These are phyloP conservation scores for Onychostoma macrolepis DNA, from an alignment of 2,113 vertebrate genomes.

Conservation along the genomic window DNA sequence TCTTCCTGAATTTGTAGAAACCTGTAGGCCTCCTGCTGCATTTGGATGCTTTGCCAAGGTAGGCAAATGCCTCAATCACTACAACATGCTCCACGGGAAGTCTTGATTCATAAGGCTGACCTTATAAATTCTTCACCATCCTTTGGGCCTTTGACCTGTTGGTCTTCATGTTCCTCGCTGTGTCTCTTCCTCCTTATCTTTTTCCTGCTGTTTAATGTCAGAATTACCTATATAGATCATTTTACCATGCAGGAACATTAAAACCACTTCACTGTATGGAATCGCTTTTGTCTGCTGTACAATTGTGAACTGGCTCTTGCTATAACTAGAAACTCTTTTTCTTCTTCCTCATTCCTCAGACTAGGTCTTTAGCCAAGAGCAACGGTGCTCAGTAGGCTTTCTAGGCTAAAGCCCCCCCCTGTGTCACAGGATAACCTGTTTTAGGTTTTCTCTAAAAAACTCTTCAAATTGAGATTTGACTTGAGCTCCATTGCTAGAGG, in stretches of 20 bases:
- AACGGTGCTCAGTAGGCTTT: constrained; percentile 50
- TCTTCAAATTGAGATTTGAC: constrained; percentile 34
- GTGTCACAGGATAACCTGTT: constrained; percentile 38
- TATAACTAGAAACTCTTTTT: constrained; percentile 23
- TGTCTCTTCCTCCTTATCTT: constrained; percentile 28
- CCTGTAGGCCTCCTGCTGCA: constrained; percentile 1
- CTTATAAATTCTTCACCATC: constrained; percentile 61
- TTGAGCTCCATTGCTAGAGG: constrained; percentile 25
- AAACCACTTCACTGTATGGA: constrained; percentile 8
- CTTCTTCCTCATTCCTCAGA: constrained; percentile 31
- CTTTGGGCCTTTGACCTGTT: constrained; percentile 43
- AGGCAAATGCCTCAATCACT: neutral
- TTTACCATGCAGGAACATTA: constrained; percentile 30
- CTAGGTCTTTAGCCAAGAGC: constrained; percentile 48
- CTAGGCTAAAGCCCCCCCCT: constrained; percentile 47
- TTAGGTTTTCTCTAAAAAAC: constrained; percentile 45
- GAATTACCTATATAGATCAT: constrained; percentile 46
- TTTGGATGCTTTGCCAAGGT: neutral
- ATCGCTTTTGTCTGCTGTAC: neutral
- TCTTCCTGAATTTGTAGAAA: neutral
- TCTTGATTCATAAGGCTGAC: constrained; percentile 47
- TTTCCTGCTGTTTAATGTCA: neutral
- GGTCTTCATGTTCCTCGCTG: constrained; percentile 63
- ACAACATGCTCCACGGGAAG: constrained; percentile 9
- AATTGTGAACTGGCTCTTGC: constrained; percentile 19